Conservation (phyloP, 1,140 invertebrate genomes). For the Triops cancriformis region DNA sequence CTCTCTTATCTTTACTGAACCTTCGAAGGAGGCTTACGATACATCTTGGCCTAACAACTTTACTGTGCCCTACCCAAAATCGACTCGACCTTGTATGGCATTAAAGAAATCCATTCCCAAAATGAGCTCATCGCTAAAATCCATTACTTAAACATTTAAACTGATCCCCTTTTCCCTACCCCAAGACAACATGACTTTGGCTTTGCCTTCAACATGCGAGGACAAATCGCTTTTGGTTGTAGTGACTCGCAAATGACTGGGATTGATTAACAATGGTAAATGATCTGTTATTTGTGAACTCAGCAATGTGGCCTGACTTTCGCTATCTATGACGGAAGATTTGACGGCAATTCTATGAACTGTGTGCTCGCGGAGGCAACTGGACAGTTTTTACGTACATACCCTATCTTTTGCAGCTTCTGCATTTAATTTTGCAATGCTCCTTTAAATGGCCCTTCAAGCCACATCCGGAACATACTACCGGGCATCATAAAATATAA, state of each 20-base stretch:
- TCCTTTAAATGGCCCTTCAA: not conserved
- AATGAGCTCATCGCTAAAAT: not conserved
- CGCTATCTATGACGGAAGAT: not conserved
- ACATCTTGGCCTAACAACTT: not conserved
- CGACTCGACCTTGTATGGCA: not conserved
- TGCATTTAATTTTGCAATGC: not conserved
- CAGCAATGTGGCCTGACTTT: not conserved
- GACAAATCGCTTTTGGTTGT: not conserved
- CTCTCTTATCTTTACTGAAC: not conserved
- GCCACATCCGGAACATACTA: not conserved
- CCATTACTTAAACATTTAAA: not conserved
- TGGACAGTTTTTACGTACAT: not conserved
- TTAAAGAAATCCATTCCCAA: not conserved
- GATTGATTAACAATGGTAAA: not conserved
- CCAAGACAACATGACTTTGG: not conserved
- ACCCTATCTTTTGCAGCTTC: not conserved
- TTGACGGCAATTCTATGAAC: not conserved
- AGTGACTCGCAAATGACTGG: not conserved
- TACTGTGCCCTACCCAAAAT: not conserved
- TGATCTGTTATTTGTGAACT: not conserved
- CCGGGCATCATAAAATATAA: too few species aligned
- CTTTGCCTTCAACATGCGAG: not conserved
- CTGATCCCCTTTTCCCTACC: not conserved
- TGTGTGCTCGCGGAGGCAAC: not conserved
- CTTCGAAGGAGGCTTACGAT: not conserved